Percentiles rank a stretch among this genome's conserved stretches.
These are phyloP conservation scores for Plemyria rubiginata DNA, from an alignment of 2,888 invertebrate genomes.

Conservation along the genomic window DNA sequence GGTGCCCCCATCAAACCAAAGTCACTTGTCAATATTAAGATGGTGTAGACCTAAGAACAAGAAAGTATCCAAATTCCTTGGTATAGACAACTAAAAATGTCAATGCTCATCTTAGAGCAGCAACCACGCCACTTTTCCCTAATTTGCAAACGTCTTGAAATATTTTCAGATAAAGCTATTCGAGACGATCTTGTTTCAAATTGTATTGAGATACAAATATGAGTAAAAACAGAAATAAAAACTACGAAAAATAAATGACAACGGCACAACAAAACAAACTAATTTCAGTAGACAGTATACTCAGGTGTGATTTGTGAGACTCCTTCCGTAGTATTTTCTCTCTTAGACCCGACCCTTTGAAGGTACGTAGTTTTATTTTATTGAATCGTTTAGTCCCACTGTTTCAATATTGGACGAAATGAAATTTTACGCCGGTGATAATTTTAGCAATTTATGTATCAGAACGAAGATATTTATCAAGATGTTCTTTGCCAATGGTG, in stretches of 20 bases:
- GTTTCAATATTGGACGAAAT: slow-evolving; percentile 45
- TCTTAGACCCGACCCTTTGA: slow-evolving; percentile 27
- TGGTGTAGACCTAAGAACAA: too few species aligned
- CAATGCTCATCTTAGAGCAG: too few species aligned
- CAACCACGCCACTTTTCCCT: too few species aligned
- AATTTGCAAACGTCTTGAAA: too few species aligned
- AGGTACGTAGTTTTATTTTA: slow-evolving; percentile 44
- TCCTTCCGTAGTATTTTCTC: slow-evolving; percentile 4
- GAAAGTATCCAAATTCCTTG: too few species aligned
- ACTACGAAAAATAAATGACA: background rate
- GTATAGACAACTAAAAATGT: too few species aligned
- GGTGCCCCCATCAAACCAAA: too few species aligned
- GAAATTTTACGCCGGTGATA: slow-evolving; percentile 42
- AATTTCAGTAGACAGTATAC: background rate
- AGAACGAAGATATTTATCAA: slow-evolving; percentile 23
- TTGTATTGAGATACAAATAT: background rate
- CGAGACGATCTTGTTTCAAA: too few species aligned
- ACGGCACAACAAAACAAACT: background rate
- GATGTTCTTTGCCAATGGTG: background rate
- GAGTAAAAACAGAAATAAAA: background rate
- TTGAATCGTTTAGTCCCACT: slow-evolving; percentile 44
- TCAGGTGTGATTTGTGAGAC: slow-evolving; percentile 1
- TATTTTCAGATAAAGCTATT: too few species aligned
- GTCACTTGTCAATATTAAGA: too few species aligned
- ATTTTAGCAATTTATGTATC: slow-evolving; percentile 37